Base-by-base conservation (phyloP, 2,113 vertebrate genomes). In the Planiliza haematocheilus region DNA sequence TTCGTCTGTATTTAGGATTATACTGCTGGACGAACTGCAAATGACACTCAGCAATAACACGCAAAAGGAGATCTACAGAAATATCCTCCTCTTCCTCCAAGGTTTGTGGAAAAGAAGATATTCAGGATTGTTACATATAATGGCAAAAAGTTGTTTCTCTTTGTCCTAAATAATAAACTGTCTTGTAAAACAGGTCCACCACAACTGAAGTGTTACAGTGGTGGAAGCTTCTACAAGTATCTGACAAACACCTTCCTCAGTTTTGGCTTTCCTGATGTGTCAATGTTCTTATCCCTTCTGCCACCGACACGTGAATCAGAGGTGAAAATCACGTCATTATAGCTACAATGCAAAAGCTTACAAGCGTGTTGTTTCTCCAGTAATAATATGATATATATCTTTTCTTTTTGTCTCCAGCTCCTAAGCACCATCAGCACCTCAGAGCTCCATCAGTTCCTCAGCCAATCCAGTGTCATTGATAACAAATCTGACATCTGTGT, bases 191-290 rank as follows among this genome's bases (percentile, higher is more conserved):
- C 69, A 91, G 91, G 53, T 17, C 68, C 73, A 52, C 10, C 36
- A 0, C 64, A 71, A 13, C 63, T 91, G 17, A 76, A 63, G 52
- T 92, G 91, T 70, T 91, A 89, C 43, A 14, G 1, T 4, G 60
- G 62, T 37, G 86, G 86, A 56, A 90, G 89, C 39, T 89, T 91
- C 73, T 90, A 80, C 50, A 9, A 18, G 34, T 92, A 82, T 63
- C 67, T 92, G 61, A 88, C 49, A 56, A 72, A 55, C 36, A 77
- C 55, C 20, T 92, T 91, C 82, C 87, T 80, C 42, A 66, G 70
- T 34, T 92, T 90, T 73, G 86, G 81, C 39, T 88, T 89, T 70
- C 91, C 89, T 48, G 68, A 90, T 50, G 11, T 87, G 57, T 84
- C 71, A 2, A 67, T n/a, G 4, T 77, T 93, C 14, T 24, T n/a